phyloP scores from a whole-genome alignment of 2,113 vertebrate genomes.

The Bufo gargarizans region DNA sequence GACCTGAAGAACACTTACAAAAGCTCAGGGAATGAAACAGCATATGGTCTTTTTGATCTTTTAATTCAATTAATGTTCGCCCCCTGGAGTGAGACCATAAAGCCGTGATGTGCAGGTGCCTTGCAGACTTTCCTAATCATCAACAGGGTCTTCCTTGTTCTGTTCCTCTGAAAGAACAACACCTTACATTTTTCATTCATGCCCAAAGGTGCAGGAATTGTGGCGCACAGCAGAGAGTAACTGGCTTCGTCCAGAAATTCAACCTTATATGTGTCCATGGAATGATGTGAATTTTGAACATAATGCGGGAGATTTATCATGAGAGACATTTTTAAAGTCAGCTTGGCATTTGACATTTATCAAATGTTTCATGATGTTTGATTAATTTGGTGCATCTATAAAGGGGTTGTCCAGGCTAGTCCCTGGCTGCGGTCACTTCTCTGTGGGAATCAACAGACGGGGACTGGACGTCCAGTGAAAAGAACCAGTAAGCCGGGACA shows the following conservation, averaged over 20 bases:
- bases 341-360: too few relatives aligned
- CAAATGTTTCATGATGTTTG: too few relatives aligned
- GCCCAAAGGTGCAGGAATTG: constrained; percentile 1
- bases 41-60: background rate
- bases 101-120: background rate
- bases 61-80: constrained; percentile 12
- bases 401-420: too few relatives aligned
- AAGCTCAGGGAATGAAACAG: background rate
- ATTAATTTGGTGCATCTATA: too few relatives aligned
- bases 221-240: background rate
- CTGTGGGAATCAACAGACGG: too few relatives aligned
- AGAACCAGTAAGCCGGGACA: too few relatives aligned
- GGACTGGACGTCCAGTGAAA: too few relatives aligned
- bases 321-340: too few relatives aligned
- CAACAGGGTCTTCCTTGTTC: background rate
- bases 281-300: background rate
- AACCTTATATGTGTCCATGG: background rate
- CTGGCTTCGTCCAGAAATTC: background rate
- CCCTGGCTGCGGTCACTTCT: too few relatives aligned
- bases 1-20: background rate
- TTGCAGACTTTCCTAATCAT: constrained; percentile 4
- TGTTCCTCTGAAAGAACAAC: background rate
- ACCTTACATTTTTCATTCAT: background rate
- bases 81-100: constrained; percentile 9
- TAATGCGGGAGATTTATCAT: too few relatives aligned